Evolutionary conservation across 2,888 invertebrate genomes (phyloP), one percentile per base, ranked within the genome.

Genomic region (Caenorhabditis auriculariae): DNA sequence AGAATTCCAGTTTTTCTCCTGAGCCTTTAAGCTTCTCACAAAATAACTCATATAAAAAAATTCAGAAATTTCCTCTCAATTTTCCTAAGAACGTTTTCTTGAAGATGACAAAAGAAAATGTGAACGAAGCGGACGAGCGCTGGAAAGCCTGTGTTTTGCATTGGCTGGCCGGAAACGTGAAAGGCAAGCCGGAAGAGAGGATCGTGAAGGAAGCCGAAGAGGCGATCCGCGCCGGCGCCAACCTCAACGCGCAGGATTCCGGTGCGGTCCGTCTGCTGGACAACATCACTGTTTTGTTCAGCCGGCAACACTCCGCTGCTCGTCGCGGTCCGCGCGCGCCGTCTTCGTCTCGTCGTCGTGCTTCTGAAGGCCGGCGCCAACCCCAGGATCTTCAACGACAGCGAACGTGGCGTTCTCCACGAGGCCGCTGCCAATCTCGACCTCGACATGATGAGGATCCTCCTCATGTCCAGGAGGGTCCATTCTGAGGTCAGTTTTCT

Each of bases 391-490:
- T 48, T 60, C 43, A 69, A 74, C 54, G 54, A 54, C 17, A 53
- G 42, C 17, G 66, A 68, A 9, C 37, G 66, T 9, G 66, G 66
- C 26, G 66, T 70, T 21, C 61, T 77, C 19, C 71, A 73, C 43
- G 60, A 60, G 27, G 73, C 75, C 0, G 69, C 66, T 23, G 45
- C 48, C 9, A 63, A 63, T 28, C 32, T 54, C 24, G 63, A 69
- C 27, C 6, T 51, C 38, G 28, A 23, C 6, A 57, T 64, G 50
- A 53, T 68, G 26, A 23, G 49, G 29, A 23, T 49, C 21, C 56
- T 73, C 27, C 57, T 75, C 46, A 54, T 43, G 3, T 47, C 59
- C 17, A 39, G 56, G 19, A 29, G 53, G 28, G 43, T 68, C 19
- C 46, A 24, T 41, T 43, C 50, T 7, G 53, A 53, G 49, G 55